Conservation (phyloP, 2,113 vertebrate species). For the Rallus limicola region DNA sequence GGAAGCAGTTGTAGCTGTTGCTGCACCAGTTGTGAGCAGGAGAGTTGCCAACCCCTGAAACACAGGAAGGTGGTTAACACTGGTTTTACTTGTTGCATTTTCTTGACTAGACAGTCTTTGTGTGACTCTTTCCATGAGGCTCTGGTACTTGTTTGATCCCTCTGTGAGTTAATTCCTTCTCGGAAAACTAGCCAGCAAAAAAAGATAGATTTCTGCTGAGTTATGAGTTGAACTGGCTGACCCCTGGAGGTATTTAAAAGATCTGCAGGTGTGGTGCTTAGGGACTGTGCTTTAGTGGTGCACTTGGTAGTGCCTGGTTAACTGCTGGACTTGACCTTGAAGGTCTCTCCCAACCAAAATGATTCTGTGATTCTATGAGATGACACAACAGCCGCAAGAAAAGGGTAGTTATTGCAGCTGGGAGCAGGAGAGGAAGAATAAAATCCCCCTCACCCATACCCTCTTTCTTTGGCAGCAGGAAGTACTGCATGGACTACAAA, state of each 20-base stretch:
- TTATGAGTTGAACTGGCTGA: not conserved
- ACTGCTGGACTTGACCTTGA: too few relatives aligned
- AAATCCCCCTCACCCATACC: not conserved
- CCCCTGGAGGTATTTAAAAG: too few relatives aligned
- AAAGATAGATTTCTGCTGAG: not conserved
- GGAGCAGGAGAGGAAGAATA: not conserved
- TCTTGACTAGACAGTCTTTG: not conserved
- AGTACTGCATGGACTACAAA: not conserved
- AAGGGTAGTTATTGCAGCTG: not conserved
- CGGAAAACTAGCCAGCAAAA: not conserved
- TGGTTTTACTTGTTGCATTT: not conserved
- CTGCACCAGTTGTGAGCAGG: constrained; percentile 55
- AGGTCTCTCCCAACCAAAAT: too few relatives aligned
- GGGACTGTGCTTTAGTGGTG: too few relatives aligned
- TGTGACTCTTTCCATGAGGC: not conserved
- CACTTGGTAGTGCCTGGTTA: too few relatives aligned
- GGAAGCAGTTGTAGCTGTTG: constrained; percentile 64
- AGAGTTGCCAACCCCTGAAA: constrained; percentile 76
- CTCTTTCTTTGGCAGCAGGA: not conserved
- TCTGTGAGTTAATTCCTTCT: not conserved
- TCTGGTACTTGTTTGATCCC: not conserved
- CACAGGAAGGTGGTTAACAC: not conserved
- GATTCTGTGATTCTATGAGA: not conserved
- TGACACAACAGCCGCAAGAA: not conserved
- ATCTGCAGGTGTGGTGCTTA: too few relatives aligned